phyloP scores from a whole-genome alignment of 2,113 vertebrate genomes.

The Silurus glanis region DNA sequence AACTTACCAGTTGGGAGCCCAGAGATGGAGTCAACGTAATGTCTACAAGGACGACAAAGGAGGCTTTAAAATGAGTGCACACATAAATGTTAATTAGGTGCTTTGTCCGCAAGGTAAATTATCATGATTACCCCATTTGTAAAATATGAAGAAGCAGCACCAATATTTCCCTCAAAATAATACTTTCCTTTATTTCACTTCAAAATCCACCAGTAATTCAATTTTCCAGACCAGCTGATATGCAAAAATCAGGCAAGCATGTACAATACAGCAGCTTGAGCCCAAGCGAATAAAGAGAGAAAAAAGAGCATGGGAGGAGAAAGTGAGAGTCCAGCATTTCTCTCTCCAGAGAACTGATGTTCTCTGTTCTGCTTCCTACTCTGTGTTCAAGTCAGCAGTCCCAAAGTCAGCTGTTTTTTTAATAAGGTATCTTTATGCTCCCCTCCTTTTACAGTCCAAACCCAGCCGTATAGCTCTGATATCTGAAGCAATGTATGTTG shows the following conservation, averaged over 20 bases:
- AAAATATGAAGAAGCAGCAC: conserved; percentile 22
- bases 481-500: conserved; percentile 46
- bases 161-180: conserved; percentile 55
- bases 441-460: conserved; percentile 40
- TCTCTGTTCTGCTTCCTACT: conserved; percentile 49
- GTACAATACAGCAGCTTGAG: conserved; percentile 53
- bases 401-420: conserved; percentile 41
- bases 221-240: conserved; percentile 58
- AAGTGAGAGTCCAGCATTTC: conserved; percentile 48
- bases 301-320: conserved; percentile 49
- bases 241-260: conserved; percentile 57
- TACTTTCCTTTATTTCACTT: conserved; percentile 56
- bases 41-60: neutral
- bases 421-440: conserved; percentile 37
- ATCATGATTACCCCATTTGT: conserved; percentile 7
- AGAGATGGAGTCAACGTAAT: conserved; percentile 68
- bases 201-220: conserved; percentile 51
- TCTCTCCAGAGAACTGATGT: conserved; percentile 53
- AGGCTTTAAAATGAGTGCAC: neutral
- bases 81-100: neutral
- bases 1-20: conserved; percentile 81
- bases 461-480: conserved; percentile 45
- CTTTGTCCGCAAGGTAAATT: neutral
- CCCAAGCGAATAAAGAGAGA: conserved; percentile 30
- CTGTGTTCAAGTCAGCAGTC: conserved; percentile 54